phyloP scores from a whole-genome alignment of 1,140 invertebrate species.

The Platyscapa corneri region DNA sequence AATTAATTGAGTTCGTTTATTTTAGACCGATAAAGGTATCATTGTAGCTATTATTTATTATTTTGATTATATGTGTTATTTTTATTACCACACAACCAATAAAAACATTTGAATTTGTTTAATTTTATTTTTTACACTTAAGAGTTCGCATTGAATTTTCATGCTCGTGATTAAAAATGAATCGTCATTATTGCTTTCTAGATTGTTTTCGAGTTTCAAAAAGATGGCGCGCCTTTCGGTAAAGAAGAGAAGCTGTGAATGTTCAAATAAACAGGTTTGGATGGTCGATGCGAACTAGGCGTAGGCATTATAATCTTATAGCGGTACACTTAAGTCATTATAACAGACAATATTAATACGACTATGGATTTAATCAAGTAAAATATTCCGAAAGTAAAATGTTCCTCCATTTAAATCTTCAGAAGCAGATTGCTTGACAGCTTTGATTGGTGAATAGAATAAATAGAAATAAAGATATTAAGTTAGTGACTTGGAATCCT shows the following conservation, averaged over 20 bases:
- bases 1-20: too few species aligned
- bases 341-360: not conserved
- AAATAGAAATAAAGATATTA: constrained; percentile 4
- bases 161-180: too few species aligned
- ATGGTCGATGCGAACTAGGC: constrained; percentile 6
- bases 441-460: constrained; percentile 1
- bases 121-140: too few species aligned
- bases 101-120: too few species aligned
- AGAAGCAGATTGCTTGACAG: not conserved
- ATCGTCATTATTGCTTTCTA: not conserved
- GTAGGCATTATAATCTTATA: not conserved
- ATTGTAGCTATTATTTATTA: too few species aligned
- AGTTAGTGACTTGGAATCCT: not conserved
- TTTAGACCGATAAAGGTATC: too few species aligned
- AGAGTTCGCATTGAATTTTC: too few species aligned
- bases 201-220: not conserved
- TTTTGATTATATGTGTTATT: too few species aligned
- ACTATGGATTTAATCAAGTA: not conserved
- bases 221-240: not conserved
- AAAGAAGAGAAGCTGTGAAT: not conserved
- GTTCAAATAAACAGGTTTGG: constrained; percentile 9
- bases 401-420: not conserved
- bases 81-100: too few species aligned
- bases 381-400: not conserved
- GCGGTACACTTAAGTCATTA: not conserved